Base-by-base conservation (phyloP, 2,797 vertebrate genomes). In the Avahi laniger region DNA sequence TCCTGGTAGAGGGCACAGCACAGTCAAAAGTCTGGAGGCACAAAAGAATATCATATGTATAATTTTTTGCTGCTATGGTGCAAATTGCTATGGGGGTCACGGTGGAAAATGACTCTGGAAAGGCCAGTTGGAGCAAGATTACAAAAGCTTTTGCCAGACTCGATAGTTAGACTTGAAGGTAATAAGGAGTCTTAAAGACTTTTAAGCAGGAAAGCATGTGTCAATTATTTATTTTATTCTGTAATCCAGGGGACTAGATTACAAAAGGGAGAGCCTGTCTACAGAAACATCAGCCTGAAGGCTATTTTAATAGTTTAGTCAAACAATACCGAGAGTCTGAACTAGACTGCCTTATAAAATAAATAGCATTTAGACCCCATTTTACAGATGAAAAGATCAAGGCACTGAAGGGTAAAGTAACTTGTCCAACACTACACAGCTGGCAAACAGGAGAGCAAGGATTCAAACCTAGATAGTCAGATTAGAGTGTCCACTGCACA, bases 161-260 rank as follows among this genome's bases (percentile, higher is more conserved):
- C 61, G 50, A 1, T 52, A 78, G 67, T 70, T 72, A 86, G 41
- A 76, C 26, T 38, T 82, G 52, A 89, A 15, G 20, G 17, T 18
- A 86, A 76, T 24, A 48, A 2, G 13, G 30, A 76, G 3, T 52
- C 38, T 69, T 91, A 76, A 83, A 73, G 50, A 67, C 28, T 89
- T 91, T 93, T 86, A 94, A 70, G 14, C 82, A 92, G 67, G 33
- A 65, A 54, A 52, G 8, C 18, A 61, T 70, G 1, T 76, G 30
- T 18, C 52, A 94, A 48, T 87, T 76, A 80, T 69, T 86, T 35
- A 76, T 82, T 91, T 87, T 54, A 15, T 59, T 61, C 54, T 69
- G 22, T n/a, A 89, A 70, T 43, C 3, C 6, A 79, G 30, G 20
- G 18, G 26, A 14, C 43, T 81, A 22, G 33, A 57, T 73, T 84